Base-by-base conservation (phyloP, 2,888 invertebrate genomes). In the Drosophila antonietae region DNA sequence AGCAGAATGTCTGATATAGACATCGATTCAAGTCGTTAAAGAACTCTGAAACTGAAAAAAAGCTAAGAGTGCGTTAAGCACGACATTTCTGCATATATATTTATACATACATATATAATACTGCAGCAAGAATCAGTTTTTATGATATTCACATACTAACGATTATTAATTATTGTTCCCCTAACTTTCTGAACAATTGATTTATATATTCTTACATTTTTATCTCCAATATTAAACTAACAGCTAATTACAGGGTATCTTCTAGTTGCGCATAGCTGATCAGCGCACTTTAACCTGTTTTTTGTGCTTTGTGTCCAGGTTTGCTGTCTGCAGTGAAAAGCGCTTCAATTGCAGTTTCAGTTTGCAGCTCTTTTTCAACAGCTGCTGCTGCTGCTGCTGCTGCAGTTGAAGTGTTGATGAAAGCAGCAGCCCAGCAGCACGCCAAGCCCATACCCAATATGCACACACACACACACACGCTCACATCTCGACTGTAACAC, bases 311-410 rank as follows among this genome's bases (percentile, higher is more conserved):
- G 41, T 31, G 52, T 66, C 31, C 65, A 57, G 49, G 61, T 51
- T 65, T 65, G 28, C 31, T 59, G 49, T 62, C 58, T 64, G 43
- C 81, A 77, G 46, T 70, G 69, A 75, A 88, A 81, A 86, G 75
- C 84, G 89, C 88, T 89, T 86, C 89, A 86, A 89, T 87, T 85
- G 89, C 83, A 81, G 81, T 88, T 86, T 86, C 89, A 89, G 82
- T 77, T 89, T 89, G 68, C 85, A 87, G 69, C 74, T 83, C 77
- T 73, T 70, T 83, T 75, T 75, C 72, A 58, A 64, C 59, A 56
- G 28, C 14, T 20, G 60, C 52, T 58, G 28, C 14, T 20, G 58
- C 52, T 58, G 28, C 53, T 65, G 52, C 60, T 53, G 28, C 53
- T 65, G 52, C 60, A 51, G 28, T 59, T 56, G 57, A 78, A 74